phyloP scores from a whole-genome alignment of 2,888 invertebrate species.

The Brenthis daphne region DNA sequence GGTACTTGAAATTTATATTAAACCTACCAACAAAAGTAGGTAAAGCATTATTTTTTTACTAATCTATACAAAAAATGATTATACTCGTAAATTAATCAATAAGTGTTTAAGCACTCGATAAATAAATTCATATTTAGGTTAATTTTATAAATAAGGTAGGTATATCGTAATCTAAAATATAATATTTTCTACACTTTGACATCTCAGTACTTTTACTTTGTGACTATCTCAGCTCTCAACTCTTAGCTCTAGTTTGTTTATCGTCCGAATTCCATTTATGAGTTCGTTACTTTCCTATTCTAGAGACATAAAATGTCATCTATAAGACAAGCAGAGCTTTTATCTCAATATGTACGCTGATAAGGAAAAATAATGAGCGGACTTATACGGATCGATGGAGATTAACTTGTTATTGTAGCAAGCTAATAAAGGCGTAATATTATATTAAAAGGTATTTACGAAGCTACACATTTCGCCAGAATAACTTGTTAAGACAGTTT shows the following conservation, averaged over 20 bases:
- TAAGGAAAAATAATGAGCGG: slow-evolving; percentile 75
- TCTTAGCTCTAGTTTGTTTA: slow-evolving; percentile 71
- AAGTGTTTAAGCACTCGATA: no score
- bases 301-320: slow-evolving; percentile 77
- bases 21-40: no score
- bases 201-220: slow-evolving; percentile 55
- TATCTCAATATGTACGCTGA: slow-evolving; percentile 71
- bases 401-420: slow-evolving; percentile 65
- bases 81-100: no score
- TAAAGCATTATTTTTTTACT: no score
- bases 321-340: slow-evolving; percentile 69
- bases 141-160: neutral
- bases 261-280: slow-evolving; percentile 75
- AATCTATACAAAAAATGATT: no score
- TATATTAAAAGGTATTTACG: slow-evolving; percentile 42
- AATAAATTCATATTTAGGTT: no score
- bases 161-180: slow-evolving; percentile 30
- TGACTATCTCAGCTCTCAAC: slow-evolving; percentile 50
- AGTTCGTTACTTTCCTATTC: slow-evolving; percentile 79
- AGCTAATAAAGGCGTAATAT: slow-evolving; percentile 40
- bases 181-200: slow-evolving; percentile 50
- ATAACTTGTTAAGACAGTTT: slow-evolving; percentile 26
- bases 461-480: slow-evolving; percentile 30
- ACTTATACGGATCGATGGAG: slow-evolving; percentile 66
- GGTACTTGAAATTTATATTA: no score